Conservation (phyloP, 1,140 invertebrate species). For the Branchinecta lindahli region DNA sequence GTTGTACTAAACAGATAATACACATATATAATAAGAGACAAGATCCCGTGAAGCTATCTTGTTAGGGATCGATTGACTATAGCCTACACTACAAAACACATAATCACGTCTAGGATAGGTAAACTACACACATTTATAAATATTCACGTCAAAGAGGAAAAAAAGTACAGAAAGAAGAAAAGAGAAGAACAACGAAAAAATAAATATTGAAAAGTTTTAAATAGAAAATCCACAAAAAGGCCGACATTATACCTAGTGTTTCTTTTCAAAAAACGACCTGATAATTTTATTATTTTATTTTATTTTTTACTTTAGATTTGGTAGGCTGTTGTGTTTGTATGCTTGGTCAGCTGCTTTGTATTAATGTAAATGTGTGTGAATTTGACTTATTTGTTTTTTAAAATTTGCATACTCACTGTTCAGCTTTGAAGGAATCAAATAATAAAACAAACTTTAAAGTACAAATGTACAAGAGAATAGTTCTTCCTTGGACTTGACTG, state of each 20-base stretch:
- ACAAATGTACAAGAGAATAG: background rate
- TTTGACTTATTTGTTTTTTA: background rate
- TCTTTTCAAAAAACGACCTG: background rate
- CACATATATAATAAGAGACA: too few relatives aligned
- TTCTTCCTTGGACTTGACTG: background rate
- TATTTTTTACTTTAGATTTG: background rate
- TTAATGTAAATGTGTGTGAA: background rate
- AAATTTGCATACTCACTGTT: background rate
- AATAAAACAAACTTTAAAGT: background rate
- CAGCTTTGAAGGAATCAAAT: too few relatives aligned
- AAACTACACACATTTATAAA: too few relatives aligned
- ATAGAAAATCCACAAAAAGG: constrained; percentile 9
- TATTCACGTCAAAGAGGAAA: too few relatives aligned
- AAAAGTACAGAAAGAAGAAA: too few relatives aligned
- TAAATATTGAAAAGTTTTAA: too few relatives aligned
- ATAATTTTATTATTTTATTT: background rate
- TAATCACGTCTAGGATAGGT: too few relatives aligned
- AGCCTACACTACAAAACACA: too few relatives aligned
- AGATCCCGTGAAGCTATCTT: too few relatives aligned
- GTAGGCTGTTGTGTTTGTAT: background rate
- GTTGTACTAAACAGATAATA: too few relatives aligned
- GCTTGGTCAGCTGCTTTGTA: background rate
- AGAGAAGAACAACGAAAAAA: too few relatives aligned
- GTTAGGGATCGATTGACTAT: too few relatives aligned
- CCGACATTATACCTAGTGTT: constrained; percentile 11